Evolutionary conservation across 2,888 invertebrate species (phyloP).

Genomic region (Dicyrtoma fusca): DNA sequence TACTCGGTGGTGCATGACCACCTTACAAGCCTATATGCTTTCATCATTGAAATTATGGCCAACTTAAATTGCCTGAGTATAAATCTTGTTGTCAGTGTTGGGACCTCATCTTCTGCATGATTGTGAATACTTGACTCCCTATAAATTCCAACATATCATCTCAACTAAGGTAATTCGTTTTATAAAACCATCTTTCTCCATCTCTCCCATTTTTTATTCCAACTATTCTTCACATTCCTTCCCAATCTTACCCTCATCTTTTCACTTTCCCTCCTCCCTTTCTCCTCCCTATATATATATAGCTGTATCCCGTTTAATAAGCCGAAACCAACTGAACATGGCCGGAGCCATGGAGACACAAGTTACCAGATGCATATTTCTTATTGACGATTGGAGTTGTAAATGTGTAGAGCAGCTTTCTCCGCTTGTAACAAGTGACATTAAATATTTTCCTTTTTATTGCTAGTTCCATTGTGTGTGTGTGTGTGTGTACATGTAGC

Average conservation of each 20-base stretch:
- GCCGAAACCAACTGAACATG: too few relatives aligned
- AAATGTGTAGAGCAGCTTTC: neutral
- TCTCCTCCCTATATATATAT: too few relatives aligned
- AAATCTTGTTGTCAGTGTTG: constrained; percentile 56
- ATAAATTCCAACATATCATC: constrained; percentile 41
- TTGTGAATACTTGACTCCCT: constrained; percentile 51
- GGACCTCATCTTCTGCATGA: constrained; percentile 42
- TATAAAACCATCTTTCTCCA: constrained; percentile 26
- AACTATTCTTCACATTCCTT: constrained; percentile 2
- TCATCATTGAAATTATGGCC: constrained; percentile 56
- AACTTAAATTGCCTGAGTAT: constrained; percentile 55
- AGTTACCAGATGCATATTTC: too few relatives aligned
- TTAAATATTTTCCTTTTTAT: too few relatives aligned
- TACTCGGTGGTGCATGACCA: constrained; percentile 35
- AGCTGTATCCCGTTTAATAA: too few relatives aligned
- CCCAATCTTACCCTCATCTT: neutral
- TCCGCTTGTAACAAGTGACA: neutral
- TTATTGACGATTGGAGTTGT: too few relatives aligned
- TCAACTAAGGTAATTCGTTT: constrained; percentile 41
- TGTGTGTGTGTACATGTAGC: too few relatives aligned
- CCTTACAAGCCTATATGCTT: constrained; percentile 37
- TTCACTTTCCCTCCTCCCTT: constrained; percentile 1
- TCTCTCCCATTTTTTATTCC: constrained; percentile 13
- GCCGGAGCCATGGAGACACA: too few relatives aligned
- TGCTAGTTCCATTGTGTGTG: too few relatives aligned